phyloP scores from a whole-genome alignment of 2,797 vertebrate species.

The Masticophis lateralis region DNA sequence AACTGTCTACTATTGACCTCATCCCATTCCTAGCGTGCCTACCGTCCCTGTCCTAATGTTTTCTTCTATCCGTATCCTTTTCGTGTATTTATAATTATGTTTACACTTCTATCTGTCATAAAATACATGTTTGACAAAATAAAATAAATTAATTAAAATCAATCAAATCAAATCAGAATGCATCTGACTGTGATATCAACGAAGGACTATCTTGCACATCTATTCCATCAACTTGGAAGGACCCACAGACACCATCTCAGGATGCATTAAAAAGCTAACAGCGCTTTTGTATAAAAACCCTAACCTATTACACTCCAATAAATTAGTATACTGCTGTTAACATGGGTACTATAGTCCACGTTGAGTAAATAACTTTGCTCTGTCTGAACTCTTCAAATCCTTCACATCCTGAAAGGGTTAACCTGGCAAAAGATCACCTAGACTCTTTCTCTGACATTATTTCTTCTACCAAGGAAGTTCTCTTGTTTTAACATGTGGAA shows the following conservation, averaged over 20 bases:
- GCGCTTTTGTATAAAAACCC: not conserved
- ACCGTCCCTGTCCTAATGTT: too few relatives aligned
- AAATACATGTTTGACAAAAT: too few relatives aligned
- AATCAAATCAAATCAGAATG: not conserved
- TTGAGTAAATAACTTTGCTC: not conserved
- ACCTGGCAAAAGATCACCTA: not conserved
- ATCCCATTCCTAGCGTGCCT: too few relatives aligned
- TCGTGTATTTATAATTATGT: too few relatives aligned
- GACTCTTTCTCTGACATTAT: slow-evolving; percentile 5
- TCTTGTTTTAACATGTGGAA: slow-evolving; percentile 63
- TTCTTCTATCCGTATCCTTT: too few relatives aligned
- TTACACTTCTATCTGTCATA: too few relatives aligned
- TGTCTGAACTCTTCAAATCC: not conserved
- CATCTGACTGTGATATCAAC: not conserved
- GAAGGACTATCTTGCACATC: not conserved
- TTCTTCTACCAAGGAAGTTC: slow-evolving; percentile 48
- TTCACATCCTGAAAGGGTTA: not conserved
- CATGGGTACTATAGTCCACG: too few relatives aligned
- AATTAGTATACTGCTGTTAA: not conserved
- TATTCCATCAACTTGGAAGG: not conserved
- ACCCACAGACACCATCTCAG: not conserved
- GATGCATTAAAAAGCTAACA: not conserved
- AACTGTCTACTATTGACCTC: too few relatives aligned
- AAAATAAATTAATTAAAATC: too few relatives aligned
- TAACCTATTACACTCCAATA: not conserved